Percentiles rank a stretch among this genome's conserved stretches.
Evolutionary conservation across 92 coral and sea anemone genomes (phyloP).

Genomic region (Pocillopora meandrina): DNA sequence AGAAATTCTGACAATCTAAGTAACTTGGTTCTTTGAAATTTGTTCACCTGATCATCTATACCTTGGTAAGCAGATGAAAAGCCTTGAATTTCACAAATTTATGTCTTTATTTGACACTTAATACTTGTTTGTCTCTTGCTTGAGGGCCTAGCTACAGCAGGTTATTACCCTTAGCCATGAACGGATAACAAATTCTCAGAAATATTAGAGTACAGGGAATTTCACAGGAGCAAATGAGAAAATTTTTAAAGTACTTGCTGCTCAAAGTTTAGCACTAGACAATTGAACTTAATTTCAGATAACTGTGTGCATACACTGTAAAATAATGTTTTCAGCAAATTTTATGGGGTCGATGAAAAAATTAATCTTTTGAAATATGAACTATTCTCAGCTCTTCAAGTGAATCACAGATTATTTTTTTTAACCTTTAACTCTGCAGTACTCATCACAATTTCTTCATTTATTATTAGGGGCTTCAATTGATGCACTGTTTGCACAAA

Average conservation of each 20-base stretch:
- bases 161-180: background rate
- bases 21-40: background rate
- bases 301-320: no score
- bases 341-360: no score
- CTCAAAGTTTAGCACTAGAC: no score
- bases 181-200: no score
- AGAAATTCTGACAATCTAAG: background rate
- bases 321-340: no score
- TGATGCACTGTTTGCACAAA: conserved; percentile 73
- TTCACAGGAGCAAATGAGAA: no score
- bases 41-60: background rate
- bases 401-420: background rate
- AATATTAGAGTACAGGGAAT: no score
- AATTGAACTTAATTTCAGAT: no score
- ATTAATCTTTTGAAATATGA: no score
- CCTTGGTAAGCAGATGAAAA: conserved; percentile 3
- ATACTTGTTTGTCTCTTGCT: background rate
- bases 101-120: background rate
- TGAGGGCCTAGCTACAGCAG: background rate
- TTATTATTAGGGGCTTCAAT: conserved; percentile 26
- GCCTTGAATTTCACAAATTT: background rate
- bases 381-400: background rate
- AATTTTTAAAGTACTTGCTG: no score
- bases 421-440: background rate
- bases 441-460: background rate